Evolutionary conservation across 2,113 vertebrate genomes (phyloP).

Genomic region (Oenanthe melanoleuca): DNA sequence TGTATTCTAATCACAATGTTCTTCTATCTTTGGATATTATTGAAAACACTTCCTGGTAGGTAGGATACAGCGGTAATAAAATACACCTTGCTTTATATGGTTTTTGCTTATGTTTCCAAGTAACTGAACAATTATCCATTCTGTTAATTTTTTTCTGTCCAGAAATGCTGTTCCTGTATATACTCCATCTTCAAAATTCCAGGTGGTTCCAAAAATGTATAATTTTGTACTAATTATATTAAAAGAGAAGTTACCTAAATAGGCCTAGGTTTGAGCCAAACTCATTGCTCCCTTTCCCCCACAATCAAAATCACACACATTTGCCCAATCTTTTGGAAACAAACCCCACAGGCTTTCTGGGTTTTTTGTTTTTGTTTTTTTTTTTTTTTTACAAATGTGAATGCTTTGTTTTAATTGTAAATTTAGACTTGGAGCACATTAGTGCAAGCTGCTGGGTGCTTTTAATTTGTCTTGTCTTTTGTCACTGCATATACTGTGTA

Average conservation of each 20-base stretch:
- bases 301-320: not conserved
- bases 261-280: not conserved
- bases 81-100: not conserved
- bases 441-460: not conserved
- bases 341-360: not conserved
- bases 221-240: not conserved
- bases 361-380: not conserved
- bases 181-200: not conserved
- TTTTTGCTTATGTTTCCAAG: not conserved
- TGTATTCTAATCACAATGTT: not conserved
- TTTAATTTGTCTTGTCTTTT: conserved; percentile 7
- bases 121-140: not conserved
- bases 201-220: not conserved
- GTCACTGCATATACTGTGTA: not conserved
- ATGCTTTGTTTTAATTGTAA: not conserved
- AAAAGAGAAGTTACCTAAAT: not conserved
- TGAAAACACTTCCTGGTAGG: not conserved
- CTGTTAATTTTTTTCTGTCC: not conserved
- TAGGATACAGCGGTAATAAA: not conserved
- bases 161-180: not conserved
- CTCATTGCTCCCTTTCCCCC: not conserved
- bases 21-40: not conserved
- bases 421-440: not conserved
- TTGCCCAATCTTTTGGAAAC: not conserved
- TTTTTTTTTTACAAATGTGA: not conserved